Percentiles rank a stretch among this genome's conserved stretches.
phyloP scores from a whole-genome alignment of 2,888 invertebrate genomes.

The Agrotis clavis region DNA sequence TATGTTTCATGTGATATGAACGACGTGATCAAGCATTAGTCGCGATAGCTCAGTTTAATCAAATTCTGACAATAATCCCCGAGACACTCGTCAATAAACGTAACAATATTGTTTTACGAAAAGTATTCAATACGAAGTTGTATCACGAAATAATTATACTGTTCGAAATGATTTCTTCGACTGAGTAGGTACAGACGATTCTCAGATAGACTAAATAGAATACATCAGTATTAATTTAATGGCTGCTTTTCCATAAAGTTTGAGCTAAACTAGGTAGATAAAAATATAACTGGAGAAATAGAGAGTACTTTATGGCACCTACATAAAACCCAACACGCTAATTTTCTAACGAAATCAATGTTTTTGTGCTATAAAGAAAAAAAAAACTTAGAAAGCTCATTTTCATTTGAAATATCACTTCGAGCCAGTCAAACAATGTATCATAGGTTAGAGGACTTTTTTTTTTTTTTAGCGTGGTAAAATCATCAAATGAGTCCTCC shows the following conservation, averaged over 20 bases:
- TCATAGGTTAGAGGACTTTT: too few relatives aligned
- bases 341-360: neutral
- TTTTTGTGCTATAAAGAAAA: neutral
- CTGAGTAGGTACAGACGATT: neutral
- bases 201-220: too few relatives aligned
- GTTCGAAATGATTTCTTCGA: too few relatives aligned
- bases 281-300: too few relatives aligned
- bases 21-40: slow-evolving; percentile 21
- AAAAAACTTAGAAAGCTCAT: neutral
- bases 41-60: slow-evolving; percentile 31
- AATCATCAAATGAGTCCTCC: too few relatives aligned
- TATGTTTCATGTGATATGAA: slow-evolving; percentile 17
- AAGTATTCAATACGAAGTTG: slow-evolving; percentile 17
- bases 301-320: too few relatives aligned
- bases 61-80: slow-evolving; percentile 18
- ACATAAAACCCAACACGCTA: too few relatives aligned
- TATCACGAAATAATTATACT: neutral
- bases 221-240: neutral
- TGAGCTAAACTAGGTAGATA: neutral
- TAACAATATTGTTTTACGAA: slow-evolving; percentile 4
- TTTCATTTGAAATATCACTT: neutral
- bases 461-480: too few relatives aligned
- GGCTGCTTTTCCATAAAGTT: neutral
- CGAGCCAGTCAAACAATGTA: too few relatives aligned
- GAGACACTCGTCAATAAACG: slow-evolving; percentile 23